phyloP scores from a whole-genome alignment of 2,888 invertebrate genomes.

The Epinotia ramella region DNA sequence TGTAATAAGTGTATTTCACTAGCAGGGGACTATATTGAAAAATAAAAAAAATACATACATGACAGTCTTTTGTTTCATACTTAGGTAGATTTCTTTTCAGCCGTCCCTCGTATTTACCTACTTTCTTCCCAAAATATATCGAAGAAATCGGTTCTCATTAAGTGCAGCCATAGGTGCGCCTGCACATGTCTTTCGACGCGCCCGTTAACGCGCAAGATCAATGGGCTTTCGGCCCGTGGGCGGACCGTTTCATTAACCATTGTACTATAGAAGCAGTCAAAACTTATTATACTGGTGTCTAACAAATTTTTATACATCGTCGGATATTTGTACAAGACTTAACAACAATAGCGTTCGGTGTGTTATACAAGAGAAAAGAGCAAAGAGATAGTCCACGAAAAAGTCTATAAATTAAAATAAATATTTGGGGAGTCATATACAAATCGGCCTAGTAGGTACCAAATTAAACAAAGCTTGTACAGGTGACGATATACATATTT shows the following conservation, averaged over 20 bases:
- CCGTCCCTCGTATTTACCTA: too few relatives aligned
- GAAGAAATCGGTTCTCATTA: slow-evolving; percentile 64
- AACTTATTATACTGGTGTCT: slow-evolving; percentile 76
- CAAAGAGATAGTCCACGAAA: too few relatives aligned
- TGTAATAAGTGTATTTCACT: too few relatives aligned
- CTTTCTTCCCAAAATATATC: slow-evolving; percentile 59
- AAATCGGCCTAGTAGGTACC: too few relatives aligned
- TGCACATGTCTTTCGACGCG: slow-evolving; percentile 74
- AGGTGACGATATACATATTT: too few relatives aligned
- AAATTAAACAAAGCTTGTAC: too few relatives aligned
- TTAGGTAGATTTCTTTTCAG: too few relatives aligned
- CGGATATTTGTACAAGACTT: slow-evolving; percentile 63
- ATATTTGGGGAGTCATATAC: too few relatives aligned
- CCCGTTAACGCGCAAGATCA: slow-evolving; percentile 79
- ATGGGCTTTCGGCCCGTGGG: slow-evolving; percentile 76
- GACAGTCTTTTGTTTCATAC: too few relatives aligned
- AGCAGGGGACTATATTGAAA: too few relatives aligned
- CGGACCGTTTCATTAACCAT: slow-evolving; percentile 82
- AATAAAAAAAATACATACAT: too few relatives aligned
- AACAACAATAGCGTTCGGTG: slow-evolving; percentile 10
- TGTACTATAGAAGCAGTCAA: slow-evolving; percentile 78
- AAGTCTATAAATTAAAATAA: too few relatives aligned
- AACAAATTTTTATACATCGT: slow-evolving; percentile 59
- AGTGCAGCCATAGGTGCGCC: slow-evolving; percentile 59
- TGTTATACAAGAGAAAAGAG: background rate